These are phyloP conservation scores for Craseonycteris thonglongyai DNA, from an alignment of 2,113 vertebrate genomes.

Conservation along the genomic window DNA sequence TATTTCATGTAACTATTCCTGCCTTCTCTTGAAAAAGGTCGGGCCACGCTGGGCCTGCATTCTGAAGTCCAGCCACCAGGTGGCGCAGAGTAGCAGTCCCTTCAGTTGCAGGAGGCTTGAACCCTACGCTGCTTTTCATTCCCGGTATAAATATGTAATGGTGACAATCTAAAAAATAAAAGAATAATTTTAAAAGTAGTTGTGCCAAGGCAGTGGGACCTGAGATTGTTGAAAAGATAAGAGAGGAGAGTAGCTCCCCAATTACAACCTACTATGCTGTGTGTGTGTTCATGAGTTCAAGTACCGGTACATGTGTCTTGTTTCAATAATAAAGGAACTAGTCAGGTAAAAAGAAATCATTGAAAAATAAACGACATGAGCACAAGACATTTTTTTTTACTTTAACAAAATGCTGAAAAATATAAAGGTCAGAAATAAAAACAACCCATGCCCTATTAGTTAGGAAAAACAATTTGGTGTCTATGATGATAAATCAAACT, in stretches of 20 bases:
- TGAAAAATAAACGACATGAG: not conserved
- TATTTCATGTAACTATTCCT: not conserved
- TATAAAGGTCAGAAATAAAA: not conserved
- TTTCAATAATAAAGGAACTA: not conserved
- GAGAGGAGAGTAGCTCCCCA: not conserved
- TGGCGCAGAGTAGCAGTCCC: not conserved
- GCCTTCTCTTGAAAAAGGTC: not conserved
- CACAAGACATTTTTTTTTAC: no score
- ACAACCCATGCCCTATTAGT: not conserved
- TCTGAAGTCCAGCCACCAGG: not conserved
- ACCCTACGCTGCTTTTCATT: not conserved
- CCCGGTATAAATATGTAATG: not conserved
- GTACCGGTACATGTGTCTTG: not conserved
- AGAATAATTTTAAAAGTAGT: not conserved
- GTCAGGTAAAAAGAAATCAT: not conserved
- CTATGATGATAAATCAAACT: not conserved
- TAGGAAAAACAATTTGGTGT: not conserved
- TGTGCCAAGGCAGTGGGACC: not conserved
- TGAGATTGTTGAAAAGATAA: not conserved
- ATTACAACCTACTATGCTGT: not conserved
- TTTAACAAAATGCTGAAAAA: not conserved
- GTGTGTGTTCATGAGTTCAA: not conserved
- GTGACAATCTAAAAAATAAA: not conserved
- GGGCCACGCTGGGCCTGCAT: not conserved
- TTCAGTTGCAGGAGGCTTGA: rapidly evolving